Base-by-base conservation (phyloP, 2,888 invertebrate species). In the Diaphora mendica region DNA sequence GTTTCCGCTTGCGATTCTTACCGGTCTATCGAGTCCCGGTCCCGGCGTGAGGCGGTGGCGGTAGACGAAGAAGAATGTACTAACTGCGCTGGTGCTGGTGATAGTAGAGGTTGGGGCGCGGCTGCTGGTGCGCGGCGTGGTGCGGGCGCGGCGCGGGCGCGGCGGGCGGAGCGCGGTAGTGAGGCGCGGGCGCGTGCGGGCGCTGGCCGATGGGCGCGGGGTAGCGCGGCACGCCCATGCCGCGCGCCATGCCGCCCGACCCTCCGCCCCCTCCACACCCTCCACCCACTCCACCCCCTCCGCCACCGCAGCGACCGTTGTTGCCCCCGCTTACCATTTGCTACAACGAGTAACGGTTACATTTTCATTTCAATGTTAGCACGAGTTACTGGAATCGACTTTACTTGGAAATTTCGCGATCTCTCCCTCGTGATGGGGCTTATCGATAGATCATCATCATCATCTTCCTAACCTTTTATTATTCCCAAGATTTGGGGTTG, bases 141-240 rank as follows among this genome's bases (percentile, higher is more conserved):
- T 88, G 92, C 81, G 82, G 84, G 81, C 87, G 90, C 77, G 81
- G 86, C 72, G 80, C 69, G 59, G 82, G 74, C 77, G 78, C 81
- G 78, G 78, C 87, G 83, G 91, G 88, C 82, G 87, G 91, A 84
- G 92, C 88, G 88, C 94, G 91, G 91, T 90, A 95, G 86, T 90
- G 85, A 71, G 93, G 92, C 74, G 92, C 91, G 80, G 94, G 93
- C 86, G 94, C 93, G 86, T 91, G 94, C 81, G 96, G 96, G 42
- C 96, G 93, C 92, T 96, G 96, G 35, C 84, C 84, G 85, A 96
- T 96, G 83, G 96, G 96, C 86, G 96, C 92, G 67, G 96, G 96
- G 91, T 96, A 96, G 78, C 96, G 94, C 87, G 94, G 94, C 80
- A 93, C 92, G 69, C 83, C 81, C 89, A 92, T 85, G 66, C 90